These are phyloP conservation scores for Etheostoma nigrum DNA, from an alignment of 2,797 vertebrate genomes.

Conservation along the genomic window DNA sequence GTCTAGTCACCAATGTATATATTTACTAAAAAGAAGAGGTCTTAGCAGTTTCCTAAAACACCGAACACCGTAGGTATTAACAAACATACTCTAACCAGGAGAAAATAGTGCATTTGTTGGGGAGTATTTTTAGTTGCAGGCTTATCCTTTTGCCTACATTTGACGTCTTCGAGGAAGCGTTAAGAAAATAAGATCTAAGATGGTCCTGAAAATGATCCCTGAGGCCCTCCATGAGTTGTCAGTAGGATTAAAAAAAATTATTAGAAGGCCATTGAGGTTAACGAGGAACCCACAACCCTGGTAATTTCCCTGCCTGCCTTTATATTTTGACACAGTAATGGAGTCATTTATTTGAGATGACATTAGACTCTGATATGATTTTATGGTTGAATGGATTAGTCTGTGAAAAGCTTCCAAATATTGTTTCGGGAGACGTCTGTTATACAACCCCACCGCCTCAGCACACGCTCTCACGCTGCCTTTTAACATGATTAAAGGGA, in stretches of 20 bases:
- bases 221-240: neutral
- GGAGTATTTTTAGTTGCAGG: too few relatives aligned
- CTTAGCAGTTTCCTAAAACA: too few relatives aligned
- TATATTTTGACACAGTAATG: conserved; percentile 12
- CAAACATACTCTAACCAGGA: too few relatives aligned
- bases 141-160: neutral
- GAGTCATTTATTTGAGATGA: conserved; percentile 10
- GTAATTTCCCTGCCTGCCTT: neutral
- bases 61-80: too few relatives aligned
- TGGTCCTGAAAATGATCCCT: neutral
- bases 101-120: neutral
- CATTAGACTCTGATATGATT: conserved; percentile 27
- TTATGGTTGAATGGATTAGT: conserved; percentile 34
- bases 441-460: conserved; percentile 16
- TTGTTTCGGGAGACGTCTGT: conserved; percentile 34
- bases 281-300: neutral
- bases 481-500: conserved; percentile 69
- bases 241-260: neutral
- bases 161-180: neutral
- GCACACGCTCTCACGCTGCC: neutral
- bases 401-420: conserved; percentile 46
- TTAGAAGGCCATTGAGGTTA: neutral
- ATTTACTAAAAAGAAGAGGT: too few relatives aligned
- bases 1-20: too few relatives aligned
- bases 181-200: neutral